Conservation (phyloP, 1,140 invertebrate species). For the Drosophila hydei region DNA sequence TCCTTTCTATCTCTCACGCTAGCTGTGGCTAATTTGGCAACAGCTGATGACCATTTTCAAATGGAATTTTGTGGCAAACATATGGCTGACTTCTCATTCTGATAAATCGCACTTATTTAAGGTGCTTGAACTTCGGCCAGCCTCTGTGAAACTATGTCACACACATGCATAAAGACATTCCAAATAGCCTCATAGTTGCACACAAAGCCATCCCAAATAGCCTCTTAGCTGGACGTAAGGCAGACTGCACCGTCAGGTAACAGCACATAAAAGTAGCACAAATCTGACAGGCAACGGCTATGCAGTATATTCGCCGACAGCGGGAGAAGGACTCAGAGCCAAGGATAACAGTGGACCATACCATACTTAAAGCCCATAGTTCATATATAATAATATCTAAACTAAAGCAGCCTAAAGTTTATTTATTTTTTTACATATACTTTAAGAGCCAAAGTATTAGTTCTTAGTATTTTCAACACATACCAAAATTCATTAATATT, state of each 20-base stretch:
- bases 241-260: conserved; percentile 12
- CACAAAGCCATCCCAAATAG: not conserved
- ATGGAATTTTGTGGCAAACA: conserved; percentile 40
- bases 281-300: conserved; percentile 26
- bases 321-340: not conserved
- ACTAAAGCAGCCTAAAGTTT: conserved; percentile 1
- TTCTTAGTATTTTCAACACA: not conserved
- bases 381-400: conserved; percentile 4
- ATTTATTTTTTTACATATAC: not conserved
- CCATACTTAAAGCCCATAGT: conserved; percentile 5
- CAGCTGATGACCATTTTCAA: conserved; percentile 65
- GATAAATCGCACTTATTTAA: conserved; percentile 42
- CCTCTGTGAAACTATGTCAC: not conserved
- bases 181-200: not conserved
- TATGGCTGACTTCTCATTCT: conserved; percentile 22
- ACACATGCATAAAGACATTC: not conserved
- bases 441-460: not conserved
- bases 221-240: not conserved
- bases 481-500: not conserved
- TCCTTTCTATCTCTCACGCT: not conserved
- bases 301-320: not conserved
- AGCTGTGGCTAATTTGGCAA: conserved; percentile 69
- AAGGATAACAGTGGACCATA: conserved; percentile 5
- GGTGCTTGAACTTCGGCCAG: conserved; percentile 13
- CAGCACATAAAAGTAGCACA: conserved; percentile 2